Evolutionary conservation across 2,888 invertebrate species (phyloP), one percentile per base, ranked within the genome.

Genomic region (Macrosiphum euphorbiae): DNA sequence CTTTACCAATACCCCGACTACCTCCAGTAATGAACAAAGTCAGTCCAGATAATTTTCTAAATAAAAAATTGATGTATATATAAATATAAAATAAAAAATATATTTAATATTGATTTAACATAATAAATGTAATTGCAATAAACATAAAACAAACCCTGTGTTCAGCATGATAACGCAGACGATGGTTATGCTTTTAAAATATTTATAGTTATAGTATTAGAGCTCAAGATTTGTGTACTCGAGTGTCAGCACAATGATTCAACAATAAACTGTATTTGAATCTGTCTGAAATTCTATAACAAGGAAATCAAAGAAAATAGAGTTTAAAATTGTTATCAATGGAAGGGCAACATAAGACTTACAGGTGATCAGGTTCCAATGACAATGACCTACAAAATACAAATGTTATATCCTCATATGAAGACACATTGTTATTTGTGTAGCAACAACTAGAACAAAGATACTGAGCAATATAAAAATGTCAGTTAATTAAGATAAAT

Each of bases 21-120:
- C 98, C 99, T 87, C 99, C 99, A 58, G 99, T 99, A 95, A 99
- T 98, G 95, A 99, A 99, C 94, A 99, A 96, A 5, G 99, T 99
- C 95, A 97, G 97, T 7, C 99, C 99, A 95, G 98, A 98, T 95
- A 98, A 96, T 96, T 97, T 97, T 94, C 97, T 97, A 95, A 52
- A 95, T 95, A 94, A 35, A 92, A 78, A 50, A 92, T n/a, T 35
- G 0, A n/a, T 35, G 8, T 35, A 20, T 8, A 84, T 44, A 41
- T 67, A n/a, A 85, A 87, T 88, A 24, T 24, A 41, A 86, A 41
- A 41, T 13, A 26, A 84, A 67, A 55, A 3, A 67, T 41, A 24
- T 20, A 85, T 5, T 24, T 92, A 26, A 88, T 44, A 41, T n/a
- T 28, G 61, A 87, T 88, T 28, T 24, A 50, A 41, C 20, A 50